phyloP scores from a whole-genome alignment of 2,113 vertebrate genomes.

The Hystrix brachyura region DNA sequence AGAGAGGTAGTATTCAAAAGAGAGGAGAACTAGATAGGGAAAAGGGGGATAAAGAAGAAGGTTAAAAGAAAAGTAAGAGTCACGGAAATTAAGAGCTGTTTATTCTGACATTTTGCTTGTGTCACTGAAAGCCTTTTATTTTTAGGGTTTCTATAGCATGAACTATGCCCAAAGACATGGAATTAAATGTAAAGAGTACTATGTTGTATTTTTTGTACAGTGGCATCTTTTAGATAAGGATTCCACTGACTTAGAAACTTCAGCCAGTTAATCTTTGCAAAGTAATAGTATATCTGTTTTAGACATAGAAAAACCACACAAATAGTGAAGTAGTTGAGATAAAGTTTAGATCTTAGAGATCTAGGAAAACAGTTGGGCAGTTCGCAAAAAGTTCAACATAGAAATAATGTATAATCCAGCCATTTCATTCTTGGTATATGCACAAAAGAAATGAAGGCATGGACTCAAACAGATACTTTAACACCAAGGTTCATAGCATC shows the following conservation, averaged over 20 bases:
- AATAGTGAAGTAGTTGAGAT: not conserved
- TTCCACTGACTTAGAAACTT: not conserved
- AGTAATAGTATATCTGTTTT: not conserved
- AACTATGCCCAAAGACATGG: not conserved
- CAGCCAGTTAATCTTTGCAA: not conserved
- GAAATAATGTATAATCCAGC: not conserved
- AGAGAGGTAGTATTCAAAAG: too few relatives aligned
- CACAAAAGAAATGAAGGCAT: not conserved
- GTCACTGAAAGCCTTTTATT: not conserved
- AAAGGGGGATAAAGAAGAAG: too few relatives aligned
- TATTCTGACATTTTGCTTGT: not conserved
- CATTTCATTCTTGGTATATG: not conserved
- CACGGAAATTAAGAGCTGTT: not conserved
- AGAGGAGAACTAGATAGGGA: too few relatives aligned
- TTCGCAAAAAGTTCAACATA: not conserved
- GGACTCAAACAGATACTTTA: not conserved
- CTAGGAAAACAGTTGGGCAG: not conserved
- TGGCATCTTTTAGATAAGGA: not conserved
- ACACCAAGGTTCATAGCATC: not conserved
- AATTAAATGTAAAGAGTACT: not conserved
- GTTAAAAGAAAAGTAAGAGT: too few relatives aligned
- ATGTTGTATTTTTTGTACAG: not conserved
- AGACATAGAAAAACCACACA: not conserved
- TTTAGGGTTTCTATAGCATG: not conserved
- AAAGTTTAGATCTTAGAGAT: not conserved